These are phyloP conservation scores for Harpalus rubripes DNA, from an alignment of 2,888 invertebrate genomes.

Conservation along the genomic window DNA sequence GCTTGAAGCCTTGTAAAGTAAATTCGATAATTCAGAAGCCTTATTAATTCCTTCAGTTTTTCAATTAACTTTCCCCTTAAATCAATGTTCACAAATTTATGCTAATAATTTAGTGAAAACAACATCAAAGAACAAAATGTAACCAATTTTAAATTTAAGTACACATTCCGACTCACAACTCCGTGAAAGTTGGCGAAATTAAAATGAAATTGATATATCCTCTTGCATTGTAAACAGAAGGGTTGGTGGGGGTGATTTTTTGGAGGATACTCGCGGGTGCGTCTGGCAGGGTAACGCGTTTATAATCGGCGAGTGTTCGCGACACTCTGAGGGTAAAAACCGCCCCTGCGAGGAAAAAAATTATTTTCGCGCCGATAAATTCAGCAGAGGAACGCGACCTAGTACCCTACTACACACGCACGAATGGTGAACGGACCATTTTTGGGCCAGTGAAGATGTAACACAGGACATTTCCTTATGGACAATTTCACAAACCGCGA, in stretches of 20 bases:
- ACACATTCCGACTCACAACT: not conserved
- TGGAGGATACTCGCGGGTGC: not conserved
- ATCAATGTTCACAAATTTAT: not conserved
- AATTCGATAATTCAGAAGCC: not conserved
- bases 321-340: conserved; percentile 34
- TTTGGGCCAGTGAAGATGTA: not conserved
- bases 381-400: not conserved
- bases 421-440: not conserved
- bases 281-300: conserved; percentile 9
- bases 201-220: not conserved
- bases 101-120: not conserved
- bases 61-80: not conserved
- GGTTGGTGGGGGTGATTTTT: conserved; percentile 27
- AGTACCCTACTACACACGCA: not conserved
- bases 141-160: conserved; percentile 1
- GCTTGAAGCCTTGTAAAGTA: not conserved
- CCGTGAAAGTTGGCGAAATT: not conserved
- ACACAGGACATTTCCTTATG: not conserved
- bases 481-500: no score
- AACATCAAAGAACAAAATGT: conserved; percentile 2
- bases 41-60: not conserved
- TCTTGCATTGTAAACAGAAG: conserved; percentile 6
- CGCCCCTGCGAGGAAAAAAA: conserved; percentile 26
- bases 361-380: conserved; percentile 22
- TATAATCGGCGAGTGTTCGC: conserved; percentile 18